These are phyloP conservation scores for Sebastes steindachneri DNA, from an alignment of 2,797 vertebrate genomes.

Conservation along the genomic window DNA sequence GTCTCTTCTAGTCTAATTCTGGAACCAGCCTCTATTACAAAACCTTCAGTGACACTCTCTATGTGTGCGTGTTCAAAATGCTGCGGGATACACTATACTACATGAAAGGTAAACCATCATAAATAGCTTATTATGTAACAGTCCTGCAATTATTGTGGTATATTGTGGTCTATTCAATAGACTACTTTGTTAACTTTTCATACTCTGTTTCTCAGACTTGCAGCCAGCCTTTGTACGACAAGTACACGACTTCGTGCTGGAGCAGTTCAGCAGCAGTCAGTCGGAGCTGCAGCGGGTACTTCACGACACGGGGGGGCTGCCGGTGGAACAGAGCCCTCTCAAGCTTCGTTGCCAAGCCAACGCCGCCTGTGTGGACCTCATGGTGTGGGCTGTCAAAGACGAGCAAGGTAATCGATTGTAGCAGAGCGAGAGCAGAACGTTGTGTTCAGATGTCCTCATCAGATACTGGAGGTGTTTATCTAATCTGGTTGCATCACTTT, in stretches of 20 bases:
- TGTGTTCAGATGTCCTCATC: background rate
- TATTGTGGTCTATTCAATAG: background rate
- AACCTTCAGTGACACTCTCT: constrained; percentile 93
- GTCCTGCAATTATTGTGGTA: background rate
- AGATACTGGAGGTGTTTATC: constrained; percentile 1
- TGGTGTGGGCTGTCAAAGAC: constrained; percentile 98
- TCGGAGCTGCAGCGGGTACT: constrained; percentile 94
- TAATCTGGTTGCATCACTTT: background rate
- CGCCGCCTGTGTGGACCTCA: constrained; percentile 96
- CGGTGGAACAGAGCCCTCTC: constrained; percentile 89
- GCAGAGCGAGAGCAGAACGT: background rate
- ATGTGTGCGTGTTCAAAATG: constrained; percentile 98
- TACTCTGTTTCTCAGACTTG: constrained; percentile 79
- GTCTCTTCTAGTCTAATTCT: constrained; percentile 81
- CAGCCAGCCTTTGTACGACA: constrained; percentile 91
- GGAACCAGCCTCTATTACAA: constrained; percentile 88
- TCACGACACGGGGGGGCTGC: constrained; percentile 87
- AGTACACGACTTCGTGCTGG: constrained; percentile 95
- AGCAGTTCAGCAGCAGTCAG: constrained; percentile 95
- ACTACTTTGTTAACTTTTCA: background rate
- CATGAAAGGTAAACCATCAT: constrained; percentile 88
- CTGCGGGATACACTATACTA: constrained; percentile 94
- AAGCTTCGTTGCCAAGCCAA: constrained; percentile 96
- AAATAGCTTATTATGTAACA: background rate
- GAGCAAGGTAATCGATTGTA: constrained; percentile 88